Base-by-base conservation (phyloP, 2,113 vertebrate genomes). In the Nesoenas mayeri region DNA sequence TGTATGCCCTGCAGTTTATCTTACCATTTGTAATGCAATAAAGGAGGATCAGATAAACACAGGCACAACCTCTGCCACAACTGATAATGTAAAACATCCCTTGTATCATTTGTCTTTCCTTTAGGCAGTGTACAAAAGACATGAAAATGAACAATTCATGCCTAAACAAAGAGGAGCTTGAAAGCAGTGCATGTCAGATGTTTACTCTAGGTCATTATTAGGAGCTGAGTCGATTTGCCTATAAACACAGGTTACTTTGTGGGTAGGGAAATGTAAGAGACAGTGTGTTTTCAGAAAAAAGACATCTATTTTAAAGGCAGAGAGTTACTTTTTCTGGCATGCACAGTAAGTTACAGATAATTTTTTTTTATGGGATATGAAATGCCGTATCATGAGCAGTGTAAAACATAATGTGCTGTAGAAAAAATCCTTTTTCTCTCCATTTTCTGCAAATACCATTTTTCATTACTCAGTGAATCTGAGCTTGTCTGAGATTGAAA, bases 121-220 rank as follows among this genome's bases (percentile, higher is more conserved):
- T 96, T 91, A 96, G 96, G 84, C 93, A 87, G 89, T 88, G 92
- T 94, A 98, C 94, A 97, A 97, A 98, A 97, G 97, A 95, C 97
- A 96, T 58, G 95, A 96, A 98, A 97, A 94, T 83, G 93, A 97
- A 97, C 96, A 97, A 98, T 98, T 97, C 73, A 74, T 97, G 95
- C 92, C 96, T 97, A 98, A 98, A 98, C 97, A 98, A 94, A 96
- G 95, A 87, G 79, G 56, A 96, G 60, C 85, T 95, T 97, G 94
- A 97, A 97, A 97, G 93, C 86, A 72, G 40, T 85, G 81, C 53
- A 82, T 79, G 95, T 97, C 95, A 97, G 86, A 96, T 98, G 96
- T 97, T 98, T 98, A 97, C 88, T 96, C 86, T 90, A 88, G 86
- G 94, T 97, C 91, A 67, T 94, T 96, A 85, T 96, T 95, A 97